A percentile compares a stretch with the other conserved stretches of the same genome.
These are phyloP conservation scores for Noctua janthe DNA, from an alignment of 2,888 invertebrate species.

Conservation along the genomic window DNA sequence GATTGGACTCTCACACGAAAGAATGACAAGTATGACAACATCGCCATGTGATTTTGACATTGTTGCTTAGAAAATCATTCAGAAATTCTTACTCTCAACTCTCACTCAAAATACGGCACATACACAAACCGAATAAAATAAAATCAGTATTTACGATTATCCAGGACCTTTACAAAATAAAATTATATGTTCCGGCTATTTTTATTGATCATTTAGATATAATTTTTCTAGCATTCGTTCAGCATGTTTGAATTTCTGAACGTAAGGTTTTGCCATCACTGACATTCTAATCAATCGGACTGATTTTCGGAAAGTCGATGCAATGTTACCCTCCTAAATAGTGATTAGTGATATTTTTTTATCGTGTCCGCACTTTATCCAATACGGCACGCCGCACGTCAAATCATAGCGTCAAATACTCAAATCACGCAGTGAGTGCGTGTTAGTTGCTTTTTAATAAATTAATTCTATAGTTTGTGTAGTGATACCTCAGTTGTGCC, in stretches of 20 bases:
- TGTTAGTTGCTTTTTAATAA: constrained; percentile 45
- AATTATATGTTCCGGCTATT: background rate
- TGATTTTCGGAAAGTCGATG: background rate
- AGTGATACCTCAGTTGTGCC: constrained; percentile 37
- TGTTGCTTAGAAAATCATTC: constrained; percentile 21
- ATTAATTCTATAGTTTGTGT: constrained; percentile 38
- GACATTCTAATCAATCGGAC: constrained; percentile 1
- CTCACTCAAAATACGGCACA: background rate
- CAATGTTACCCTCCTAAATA: constrained; percentile 12
- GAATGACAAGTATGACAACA: constrained; percentile 1
- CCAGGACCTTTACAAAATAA: background rate
- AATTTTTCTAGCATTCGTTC: background rate
- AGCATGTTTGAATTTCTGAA: background rate
- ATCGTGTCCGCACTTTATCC: background rate
- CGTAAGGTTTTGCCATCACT: background rate
- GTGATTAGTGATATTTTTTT: background rate
- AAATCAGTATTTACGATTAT: background rate
- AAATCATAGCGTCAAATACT: constrained; percentile 8
- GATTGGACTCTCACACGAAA: background rate
- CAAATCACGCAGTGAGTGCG: constrained; percentile 60
- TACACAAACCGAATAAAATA: background rate
- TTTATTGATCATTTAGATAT: background rate
- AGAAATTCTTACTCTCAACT: background rate
- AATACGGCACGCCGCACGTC: constrained; percentile 10
- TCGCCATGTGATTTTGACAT: constrained; percentile 41